Evolutionary conservation across 2,888 invertebrate species (phyloP).

Genomic region (Seladonia tumulorum): DNA sequence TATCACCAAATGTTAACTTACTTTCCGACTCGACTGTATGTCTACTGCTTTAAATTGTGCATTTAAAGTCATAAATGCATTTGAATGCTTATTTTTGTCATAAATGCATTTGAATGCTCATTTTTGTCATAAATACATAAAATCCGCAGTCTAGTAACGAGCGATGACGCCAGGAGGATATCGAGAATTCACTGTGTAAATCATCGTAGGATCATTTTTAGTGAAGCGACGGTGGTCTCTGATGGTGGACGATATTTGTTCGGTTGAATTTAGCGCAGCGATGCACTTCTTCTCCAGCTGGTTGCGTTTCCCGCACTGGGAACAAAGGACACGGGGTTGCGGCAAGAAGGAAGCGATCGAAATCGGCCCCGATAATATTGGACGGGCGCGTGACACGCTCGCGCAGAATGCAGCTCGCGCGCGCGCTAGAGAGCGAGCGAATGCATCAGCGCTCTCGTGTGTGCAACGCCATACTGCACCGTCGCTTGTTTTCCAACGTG

Average conservation of each 20-base stretch:
- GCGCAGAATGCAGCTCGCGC: conserved; percentile 6
- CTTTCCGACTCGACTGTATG: too few relatives aligned
- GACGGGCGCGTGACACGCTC: conserved; percentile 44
- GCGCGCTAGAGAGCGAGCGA: not conserved
- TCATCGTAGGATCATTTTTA: too few relatives aligned
- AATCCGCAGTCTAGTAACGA: too few relatives aligned
- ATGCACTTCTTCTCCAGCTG: not conserved
- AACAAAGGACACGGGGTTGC: conserved; percentile 44
- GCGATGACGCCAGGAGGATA: too few relatives aligned
- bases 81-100: too few relatives aligned
- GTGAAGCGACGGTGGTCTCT: too few relatives aligned
- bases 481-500: conserved; percentile 73
- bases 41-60: too few relatives aligned
- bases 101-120: too few relatives aligned
- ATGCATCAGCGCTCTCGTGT: conserved; percentile 6
- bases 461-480: conserved; percentile 41
- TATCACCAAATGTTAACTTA: too few relatives aligned
- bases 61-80: too few relatives aligned
- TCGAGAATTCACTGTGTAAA: too few relatives aligned
- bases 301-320: conserved; percentile 33
- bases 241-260: not conserved
- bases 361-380: conserved; percentile 48
- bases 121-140: too few relatives aligned
- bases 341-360: conserved; percentile 49
- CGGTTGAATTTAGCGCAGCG: not conserved